Conservation (phyloP, 2,888 invertebrate genomes). For the Dexiosoma caninum region DNA sequence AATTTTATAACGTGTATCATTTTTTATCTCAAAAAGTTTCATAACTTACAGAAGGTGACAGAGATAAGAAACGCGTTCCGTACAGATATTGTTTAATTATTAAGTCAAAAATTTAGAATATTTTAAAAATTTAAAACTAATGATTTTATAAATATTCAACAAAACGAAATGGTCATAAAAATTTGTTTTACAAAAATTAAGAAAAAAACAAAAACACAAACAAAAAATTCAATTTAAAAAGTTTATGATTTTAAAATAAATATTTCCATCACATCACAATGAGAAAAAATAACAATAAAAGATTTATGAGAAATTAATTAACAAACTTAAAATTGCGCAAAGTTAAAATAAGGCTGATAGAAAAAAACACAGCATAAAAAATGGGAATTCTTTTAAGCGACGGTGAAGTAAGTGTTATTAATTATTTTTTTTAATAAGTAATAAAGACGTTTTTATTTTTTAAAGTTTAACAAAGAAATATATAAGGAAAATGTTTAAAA, state of each 20-base stretch:
- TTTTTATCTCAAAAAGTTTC: not conserved
- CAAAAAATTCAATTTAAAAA: not conserved
- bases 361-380: slow-evolving; percentile 39
- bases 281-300: slow-evolving; percentile 12
- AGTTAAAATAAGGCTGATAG: not conserved
- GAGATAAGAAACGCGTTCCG: not conserved
- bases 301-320: not conserved
- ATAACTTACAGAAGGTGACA: not conserved
- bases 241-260: not conserved
- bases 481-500: no score
- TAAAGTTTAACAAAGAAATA: not conserved
- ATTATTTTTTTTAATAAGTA: not conserved
- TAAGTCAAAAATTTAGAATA: not conserved
- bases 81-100: not conserved
- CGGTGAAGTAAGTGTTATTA: slow-evolving; percentile 72
- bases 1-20: not conserved
- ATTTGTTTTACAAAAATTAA: not conserved
- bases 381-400: slow-evolving; percentile 74
- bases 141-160: slow-evolving; percentile 13
- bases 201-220: not conserved
- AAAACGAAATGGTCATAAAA: slow-evolving; percentile 19
- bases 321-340: slow-evolving; percentile 25
- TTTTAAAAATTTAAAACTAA: not conserved
- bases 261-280: not conserved
- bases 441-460: not conserved